These are phyloP conservation scores for Lasiurus borealis DNA, from an alignment of 2,113 vertebrate species.

Conservation along the genomic window DNA sequence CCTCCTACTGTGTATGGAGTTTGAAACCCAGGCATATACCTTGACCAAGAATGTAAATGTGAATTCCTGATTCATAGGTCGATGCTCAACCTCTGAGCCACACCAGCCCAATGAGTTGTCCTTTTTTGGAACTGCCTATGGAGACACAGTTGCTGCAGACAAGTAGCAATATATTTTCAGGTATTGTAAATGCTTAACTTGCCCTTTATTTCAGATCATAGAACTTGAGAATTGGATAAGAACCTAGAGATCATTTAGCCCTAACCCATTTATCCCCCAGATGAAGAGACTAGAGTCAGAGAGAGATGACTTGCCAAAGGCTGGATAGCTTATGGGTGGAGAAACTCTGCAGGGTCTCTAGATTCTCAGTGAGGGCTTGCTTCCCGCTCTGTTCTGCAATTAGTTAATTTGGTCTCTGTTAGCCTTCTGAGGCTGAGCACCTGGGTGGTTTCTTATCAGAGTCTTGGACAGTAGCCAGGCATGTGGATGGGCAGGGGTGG, in stretches of 20 bases:
- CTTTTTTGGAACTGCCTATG: background rate
- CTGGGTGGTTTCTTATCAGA: conserved; percentile 82
- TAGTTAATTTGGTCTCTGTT: conserved; percentile 36
- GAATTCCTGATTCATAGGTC: too few species aligned
- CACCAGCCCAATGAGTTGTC: background rate
- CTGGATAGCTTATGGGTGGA: background rate
- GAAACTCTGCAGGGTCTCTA: background rate
- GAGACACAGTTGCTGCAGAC: background rate
- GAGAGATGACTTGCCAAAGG: background rate
- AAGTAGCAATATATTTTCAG: background rate
- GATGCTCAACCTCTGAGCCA: too few species aligned
- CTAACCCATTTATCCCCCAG: background rate
- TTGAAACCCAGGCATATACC: too few species aligned
- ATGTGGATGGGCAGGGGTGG: conserved; percentile 43
- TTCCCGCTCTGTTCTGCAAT: background rate
- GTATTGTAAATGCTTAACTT: background rate
- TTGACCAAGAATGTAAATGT: too few species aligned
- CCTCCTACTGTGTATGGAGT: too few species aligned
- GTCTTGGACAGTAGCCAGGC: conserved; percentile 79
- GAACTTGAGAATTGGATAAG: background rate
- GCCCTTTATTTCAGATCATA: background rate
- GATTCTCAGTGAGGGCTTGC: background rate
- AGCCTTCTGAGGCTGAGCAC: conserved; percentile 71
- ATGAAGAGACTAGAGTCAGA: background rate
- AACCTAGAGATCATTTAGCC: background rate